These are phyloP conservation scores for Thymelicus sylvestris DNA, from an alignment of 2,888 invertebrate species.

Conservation along the genomic window DNA sequence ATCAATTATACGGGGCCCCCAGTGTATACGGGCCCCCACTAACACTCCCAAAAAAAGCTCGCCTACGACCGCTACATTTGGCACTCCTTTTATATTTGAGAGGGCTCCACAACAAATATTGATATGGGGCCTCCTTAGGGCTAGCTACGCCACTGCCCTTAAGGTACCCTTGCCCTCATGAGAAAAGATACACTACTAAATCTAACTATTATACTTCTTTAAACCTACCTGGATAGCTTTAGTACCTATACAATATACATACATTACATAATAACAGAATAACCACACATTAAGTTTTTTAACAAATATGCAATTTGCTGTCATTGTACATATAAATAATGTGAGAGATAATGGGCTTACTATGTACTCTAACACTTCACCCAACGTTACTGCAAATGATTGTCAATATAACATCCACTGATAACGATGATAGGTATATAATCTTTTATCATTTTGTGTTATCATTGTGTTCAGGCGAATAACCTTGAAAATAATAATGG, in stretches of 20 bases:
- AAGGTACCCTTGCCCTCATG: no score
- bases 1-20: no score
- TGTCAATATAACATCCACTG: neutral
- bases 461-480: neutral
- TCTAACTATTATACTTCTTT: no score
- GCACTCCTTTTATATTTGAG: no score
- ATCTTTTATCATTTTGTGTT: slow-evolving; percentile 7
- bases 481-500: neutral
- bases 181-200: no score
- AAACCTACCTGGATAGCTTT: neutral
- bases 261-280: neutral
- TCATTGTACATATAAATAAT: neutral
- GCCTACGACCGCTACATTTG: no score
- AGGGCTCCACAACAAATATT: no score
- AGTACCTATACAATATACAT: neutral
- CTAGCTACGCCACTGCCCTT: no score
- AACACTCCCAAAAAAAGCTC: no score
- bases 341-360: neutral
- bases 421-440: slow-evolving; percentile 4
- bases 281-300: neutral
- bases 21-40: no score
- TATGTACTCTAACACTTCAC: slow-evolving; percentile 1
- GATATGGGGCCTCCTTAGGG: no score
- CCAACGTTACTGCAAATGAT: neutral
- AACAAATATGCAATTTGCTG: neutral